phyloP scores from a whole-genome alignment of 2,113 vertebrate species.

The Eurystomus gularis region DNA sequence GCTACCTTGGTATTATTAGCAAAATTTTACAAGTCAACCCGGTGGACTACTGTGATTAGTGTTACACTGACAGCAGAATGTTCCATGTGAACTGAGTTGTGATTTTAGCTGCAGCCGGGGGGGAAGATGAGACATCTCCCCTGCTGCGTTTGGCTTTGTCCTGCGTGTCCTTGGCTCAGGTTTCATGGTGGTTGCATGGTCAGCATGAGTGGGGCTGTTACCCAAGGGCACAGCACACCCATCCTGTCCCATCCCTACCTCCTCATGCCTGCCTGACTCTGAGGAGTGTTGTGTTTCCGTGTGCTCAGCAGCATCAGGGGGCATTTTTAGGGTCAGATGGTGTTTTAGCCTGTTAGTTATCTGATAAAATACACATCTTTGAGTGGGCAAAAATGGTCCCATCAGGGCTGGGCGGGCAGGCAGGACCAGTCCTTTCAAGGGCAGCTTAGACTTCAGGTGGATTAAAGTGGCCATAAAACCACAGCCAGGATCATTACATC shows the following conservation, averaged over 20 bases:
- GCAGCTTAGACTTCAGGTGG: background rate
- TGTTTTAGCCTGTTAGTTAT: background rate
- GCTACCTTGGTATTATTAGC: conserved; percentile 42
- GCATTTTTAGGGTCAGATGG: background rate
- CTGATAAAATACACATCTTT: background rate
- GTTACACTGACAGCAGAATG: background rate
- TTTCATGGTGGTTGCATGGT: rapidly evolving
- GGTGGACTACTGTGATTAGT: background rate
- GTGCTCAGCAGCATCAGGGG: background rate
- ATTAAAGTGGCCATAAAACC: background rate
- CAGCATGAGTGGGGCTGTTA: background rate
- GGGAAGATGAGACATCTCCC: background rate
- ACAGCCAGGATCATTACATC: rapidly evolving
- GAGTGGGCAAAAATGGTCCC: background rate
- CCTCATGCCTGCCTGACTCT: background rate
- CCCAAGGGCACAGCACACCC: rapidly evolving
- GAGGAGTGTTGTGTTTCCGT: rapidly evolving
- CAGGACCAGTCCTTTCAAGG: background rate
- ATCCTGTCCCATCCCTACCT: background rate
- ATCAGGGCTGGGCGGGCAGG: background rate
- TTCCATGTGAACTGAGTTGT: background rate
- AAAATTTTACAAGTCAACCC: conserved; percentile 50
- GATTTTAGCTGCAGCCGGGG: background rate
- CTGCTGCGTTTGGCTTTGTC: background rate
- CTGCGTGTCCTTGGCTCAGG: background rate